Base-by-base conservation (phyloP, 92 coral and sea anemone species). In the Isaurus tuberculatus region DNA sequence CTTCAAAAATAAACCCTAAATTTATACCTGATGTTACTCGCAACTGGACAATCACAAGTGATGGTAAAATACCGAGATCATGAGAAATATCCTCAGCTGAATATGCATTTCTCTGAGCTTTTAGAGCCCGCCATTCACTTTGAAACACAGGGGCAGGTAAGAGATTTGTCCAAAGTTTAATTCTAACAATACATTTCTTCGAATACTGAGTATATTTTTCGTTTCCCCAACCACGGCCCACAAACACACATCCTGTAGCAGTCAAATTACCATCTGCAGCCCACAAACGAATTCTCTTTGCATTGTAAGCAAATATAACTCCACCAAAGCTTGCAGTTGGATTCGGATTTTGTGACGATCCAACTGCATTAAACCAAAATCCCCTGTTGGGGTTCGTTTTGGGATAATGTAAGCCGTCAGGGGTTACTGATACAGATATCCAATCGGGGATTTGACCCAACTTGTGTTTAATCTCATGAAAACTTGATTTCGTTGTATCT, bases 261-360 rank as follows among this genome's bases (percentile, higher is more conserved):
- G 55, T 88, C 60, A 86, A 67, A 17, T 40, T 48, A 33, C 81
- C 80, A 85, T 86, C 86, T 4, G 99, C 97, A 30, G 91, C 88
- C 99, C 99, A 97, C 3, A 97, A 72, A 30, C 92, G 92, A 55
- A 97, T 90, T 33, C 70, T 83, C 71, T 90, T 87, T 27, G 91
- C 97, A 75, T 90, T 89, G 81, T 94, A 97, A 9, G 98, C 99
- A 84, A 94, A 97, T 66, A 97, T 92, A 19, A 94, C 98, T 26
- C 99, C 99, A 10, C 99, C 99, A 87, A 86, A 97, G 48, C 89
- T 83, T 19, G 84, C 86, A 2, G 61, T 79, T 27, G 90, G 89
- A 73, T 84, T 85, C 7, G 94, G 85, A 70, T 96, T 96, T 75
- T 96, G 99, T 13, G 98, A 94, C 1, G 98, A 87, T 51, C 92